These are phyloP conservation scores for Zalophus californianus DNA, from an alignment of 2,797 vertebrate species.

Conservation along the genomic window DNA sequence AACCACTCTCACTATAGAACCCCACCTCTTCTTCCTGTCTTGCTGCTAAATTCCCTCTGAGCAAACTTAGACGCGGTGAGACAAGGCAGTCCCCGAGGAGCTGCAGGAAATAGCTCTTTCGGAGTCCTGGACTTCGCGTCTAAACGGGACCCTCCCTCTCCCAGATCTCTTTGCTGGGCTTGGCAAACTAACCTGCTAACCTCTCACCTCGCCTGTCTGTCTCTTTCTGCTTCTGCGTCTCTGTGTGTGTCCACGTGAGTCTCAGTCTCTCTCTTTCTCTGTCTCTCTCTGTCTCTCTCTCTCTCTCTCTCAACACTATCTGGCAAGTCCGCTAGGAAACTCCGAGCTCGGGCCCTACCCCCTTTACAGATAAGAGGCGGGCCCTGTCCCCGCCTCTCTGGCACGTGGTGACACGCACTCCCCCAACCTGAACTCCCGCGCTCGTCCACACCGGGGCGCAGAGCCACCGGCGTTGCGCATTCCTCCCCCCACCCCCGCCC, in stretches of 20 bases:
- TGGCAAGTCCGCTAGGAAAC: neutral
- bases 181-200: neutral
- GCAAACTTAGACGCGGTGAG: neutral
- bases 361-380: conserved; percentile 65
- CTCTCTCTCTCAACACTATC: neutral
- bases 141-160: neutral
- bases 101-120: neutral
- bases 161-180: neutral
- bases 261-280: neutral
- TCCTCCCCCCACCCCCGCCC: fast-evolving
- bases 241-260: neutral
- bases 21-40: conserved; percentile 62
- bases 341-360: neutral
- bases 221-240: neutral
- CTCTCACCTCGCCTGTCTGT: conserved; percentile 61
- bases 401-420: conserved; percentile 62
- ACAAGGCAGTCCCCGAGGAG: neutral
- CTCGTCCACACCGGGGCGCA: neutral
- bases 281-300: too few relatives aligned
- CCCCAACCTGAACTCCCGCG: conserved; percentile 3
- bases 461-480: neutral
- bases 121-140: neutral
- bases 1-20: neutral
- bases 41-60: neutral
- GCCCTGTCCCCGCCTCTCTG: conserved; percentile 51